Evolutionary conservation across 2,888 invertebrate species (phyloP), one percentile per base, ranked within the genome.

Genomic region (Apodemia mormo): DNA sequence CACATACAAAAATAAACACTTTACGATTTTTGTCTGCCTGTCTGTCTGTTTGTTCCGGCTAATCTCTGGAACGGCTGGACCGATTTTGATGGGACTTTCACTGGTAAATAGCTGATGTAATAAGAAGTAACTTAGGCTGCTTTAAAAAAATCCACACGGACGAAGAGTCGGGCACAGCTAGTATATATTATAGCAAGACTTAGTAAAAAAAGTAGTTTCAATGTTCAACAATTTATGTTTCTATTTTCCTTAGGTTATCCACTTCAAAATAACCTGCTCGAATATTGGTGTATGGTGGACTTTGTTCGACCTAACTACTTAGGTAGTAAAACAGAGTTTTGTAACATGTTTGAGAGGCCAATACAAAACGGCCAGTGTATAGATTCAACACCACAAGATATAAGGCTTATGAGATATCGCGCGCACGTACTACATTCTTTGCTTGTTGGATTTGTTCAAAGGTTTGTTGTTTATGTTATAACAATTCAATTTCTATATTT

Each of bases 201-300:
- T n/a, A n/a, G n/a, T n/a, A n/a, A n/a, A n/a, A n/a, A n/a, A n/a
- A n/a, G n/a, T n/a, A n/a, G n/a, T n/a, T n/a, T n/a, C n/a, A n/a
- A n/a, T n/a, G n/a, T n/a, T n/a, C n/a, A 40, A 40, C 1, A 6
- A 45, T 45, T 45, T 2, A 12, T 45, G 45, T 45, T 49, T 14
- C 5, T 49, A 14, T 49, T 49, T 49, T 40, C 8, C 74, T 65
- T 77, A 94, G 94, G 99, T 3, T 99, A 99, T 91, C 99, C 99
- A 0, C 93, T 99, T 12, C 99, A 99, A 90, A 99, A 99, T 87
- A 99, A 99, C 87, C 93, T 99, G 29, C 92, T 98, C 70, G 98
- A 98, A 84, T 99, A 99, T 86, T 99, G 98, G 98, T 99, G 99
- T 84, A 99, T 99, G 99, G 99, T 99, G 0, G 99, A 99, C 85